Evolutionary conservation across 2,888 invertebrate species (phyloP), one percentile per base, ranked within the genome.

Genomic region (Drosophila silvestris): DNA sequence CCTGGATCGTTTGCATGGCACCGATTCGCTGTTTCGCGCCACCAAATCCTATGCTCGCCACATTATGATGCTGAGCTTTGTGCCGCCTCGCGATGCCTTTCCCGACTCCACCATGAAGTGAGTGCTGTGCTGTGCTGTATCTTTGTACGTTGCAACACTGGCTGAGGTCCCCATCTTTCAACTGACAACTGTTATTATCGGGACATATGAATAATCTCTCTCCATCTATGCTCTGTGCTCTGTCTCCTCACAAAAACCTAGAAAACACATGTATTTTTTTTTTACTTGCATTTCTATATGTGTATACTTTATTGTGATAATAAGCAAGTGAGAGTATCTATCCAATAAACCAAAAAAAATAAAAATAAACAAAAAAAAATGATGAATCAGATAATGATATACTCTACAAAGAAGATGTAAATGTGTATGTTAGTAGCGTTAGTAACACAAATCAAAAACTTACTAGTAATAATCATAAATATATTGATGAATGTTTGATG

Each of bases 1-100:
- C 0, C 92, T 97, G 85, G 97, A 97, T 92, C 95, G 97, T 57
- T 93, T 97, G 10, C 97, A 97, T 92, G 97, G 97, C 39, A 97
- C 97, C 0, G 97, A 97, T 91, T 95, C 95, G 1, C 94, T 95
- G 87, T 97, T 97, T 93, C 95, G 97, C 22, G 95, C 95, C 77
- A 96, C 96, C 5, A 95, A 95, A 79, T 95, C 95, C 33, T 97
- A 96, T 90, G 93, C 95, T 44, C 95, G 97, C 28, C 97, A 97
- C 92, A 94, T 96, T 50, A 96, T 96, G 95, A 95, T 96, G 95
- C 92, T 96, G 68, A 96, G 95, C 88, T 94, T 96, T 78, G 94
- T 94, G 58, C 95, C 96, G 47, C 95, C 96, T 4, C 94, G 96
- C 77, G 96, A 96, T 88, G 95, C 95, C n/a, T 96, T 95, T 88